A percentile compares a stretch with the other conserved stretches of the same genome.
These are phyloP conservation scores for Beris chalybata DNA, from an alignment of 2,888 invertebrate genomes.

Conservation along the genomic window DNA sequence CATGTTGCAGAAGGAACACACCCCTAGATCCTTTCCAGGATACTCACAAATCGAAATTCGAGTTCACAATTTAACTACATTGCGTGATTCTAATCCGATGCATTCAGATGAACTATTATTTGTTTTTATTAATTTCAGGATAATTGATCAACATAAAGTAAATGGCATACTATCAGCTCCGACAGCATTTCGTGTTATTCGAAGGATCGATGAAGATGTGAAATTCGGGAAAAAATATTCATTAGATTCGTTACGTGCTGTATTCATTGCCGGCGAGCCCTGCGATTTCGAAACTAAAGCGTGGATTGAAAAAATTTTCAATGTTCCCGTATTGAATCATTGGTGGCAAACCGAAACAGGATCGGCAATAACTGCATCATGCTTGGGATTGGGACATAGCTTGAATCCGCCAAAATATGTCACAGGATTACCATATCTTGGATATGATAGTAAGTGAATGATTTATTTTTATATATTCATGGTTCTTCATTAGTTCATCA, in stretches of 20 bases:
- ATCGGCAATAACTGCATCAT: conserved; percentile 83
- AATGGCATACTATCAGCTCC: conserved; percentile 87
- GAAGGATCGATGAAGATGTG: conserved; percentile 76
- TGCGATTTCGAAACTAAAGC: conserved; percentile 87
- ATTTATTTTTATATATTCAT: background rate
- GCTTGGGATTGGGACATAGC: conserved; percentile 74
- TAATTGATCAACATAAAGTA: conserved; percentile 85
- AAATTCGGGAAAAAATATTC: conserved; percentile 71
- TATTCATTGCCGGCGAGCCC: conserved; percentile 90
- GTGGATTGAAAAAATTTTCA: conserved; percentile 73
- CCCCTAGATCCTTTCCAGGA: too few species aligned
- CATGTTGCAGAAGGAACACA: too few species aligned
- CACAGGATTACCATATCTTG: conserved; percentile 85
- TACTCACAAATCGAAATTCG: too few species aligned
- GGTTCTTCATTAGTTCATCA: too few species aligned
- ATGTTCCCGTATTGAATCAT: conserved; percentile 81
- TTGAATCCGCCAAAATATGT: conserved; percentile 72
- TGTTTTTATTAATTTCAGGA: conserved; percentile 58
- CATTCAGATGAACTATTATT: too few species aligned
- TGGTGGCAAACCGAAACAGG: conserved; percentile 99
- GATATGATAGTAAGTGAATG: conserved; percentile 72
- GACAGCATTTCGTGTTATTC: conserved; percentile 83
- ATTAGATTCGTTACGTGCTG: conserved; percentile 67
- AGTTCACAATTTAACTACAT: too few species aligned
- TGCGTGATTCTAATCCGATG: too few species aligned